phyloP scores from a whole-genome alignment of 2,797 vertebrate genomes.

The Mionectes olivaceus region DNA sequence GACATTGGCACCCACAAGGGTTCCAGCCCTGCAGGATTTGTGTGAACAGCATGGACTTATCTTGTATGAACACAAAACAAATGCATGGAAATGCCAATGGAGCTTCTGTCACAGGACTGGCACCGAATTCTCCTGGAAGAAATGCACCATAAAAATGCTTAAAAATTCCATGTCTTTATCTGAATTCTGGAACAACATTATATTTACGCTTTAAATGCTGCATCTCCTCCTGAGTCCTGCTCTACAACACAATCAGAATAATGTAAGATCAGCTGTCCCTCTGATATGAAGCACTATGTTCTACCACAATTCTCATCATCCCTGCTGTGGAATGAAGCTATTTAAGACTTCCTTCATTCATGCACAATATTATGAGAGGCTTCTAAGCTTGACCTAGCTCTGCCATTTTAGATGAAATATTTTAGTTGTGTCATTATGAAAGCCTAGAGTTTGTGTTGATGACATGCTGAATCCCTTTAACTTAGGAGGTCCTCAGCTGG shows the following conservation, averaged over 20 bases:
- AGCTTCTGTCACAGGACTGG: not conserved
- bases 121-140: not conserved
- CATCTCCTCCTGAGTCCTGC: not conserved
- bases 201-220: not conserved
- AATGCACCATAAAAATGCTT: not conserved
- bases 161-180: not conserved
- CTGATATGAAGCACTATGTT: not conserved
- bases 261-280: not conserved
- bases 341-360: not conserved
- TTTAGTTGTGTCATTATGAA: not conserved
- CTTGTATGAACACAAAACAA: not conserved
- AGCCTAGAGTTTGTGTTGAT: not conserved
- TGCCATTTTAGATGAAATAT: not conserved
- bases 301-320: not conserved
- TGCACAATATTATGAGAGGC: not conserved
- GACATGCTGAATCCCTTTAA: not conserved
- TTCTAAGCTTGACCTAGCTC: not conserved
- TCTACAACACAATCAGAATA: not conserved
- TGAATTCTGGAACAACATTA: not conserved
- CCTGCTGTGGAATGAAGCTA: not conserved
- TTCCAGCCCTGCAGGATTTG: not conserved
- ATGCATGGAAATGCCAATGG: fast-evolving
- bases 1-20: not conserved
- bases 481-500: not conserved
- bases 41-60: not conserved